phyloP scores from a whole-genome alignment of 1,140 invertebrate genomes.

The Hormaphis cornu region DNA sequence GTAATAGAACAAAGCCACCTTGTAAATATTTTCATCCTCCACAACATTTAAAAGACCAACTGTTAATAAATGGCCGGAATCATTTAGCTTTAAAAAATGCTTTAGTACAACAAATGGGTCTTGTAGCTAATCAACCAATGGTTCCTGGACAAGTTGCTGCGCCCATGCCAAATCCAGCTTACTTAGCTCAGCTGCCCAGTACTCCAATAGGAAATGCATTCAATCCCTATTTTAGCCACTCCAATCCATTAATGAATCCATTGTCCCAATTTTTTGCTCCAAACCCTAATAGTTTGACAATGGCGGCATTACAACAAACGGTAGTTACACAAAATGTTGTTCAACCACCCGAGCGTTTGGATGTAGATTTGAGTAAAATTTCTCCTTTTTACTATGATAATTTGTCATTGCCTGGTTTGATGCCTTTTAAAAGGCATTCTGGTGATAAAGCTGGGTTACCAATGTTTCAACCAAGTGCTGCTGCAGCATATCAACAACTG shows the following conservation, averaged over 20 bases:
- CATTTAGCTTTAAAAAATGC: conserved; percentile 96
- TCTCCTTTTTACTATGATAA: conserved; percentile 19
- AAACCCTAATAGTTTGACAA: conserved; percentile 63
- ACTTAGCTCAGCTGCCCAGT: conserved; percentile 34
- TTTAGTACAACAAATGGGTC: conserved; percentile 89
- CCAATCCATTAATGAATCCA: conserved; percentile 63
- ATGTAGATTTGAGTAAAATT: conserved; percentile 8
- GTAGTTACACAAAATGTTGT: conserved; percentile 74
- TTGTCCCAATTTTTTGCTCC: conserved; percentile 64
- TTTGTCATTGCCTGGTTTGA: conserved; percentile 10
- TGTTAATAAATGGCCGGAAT: conserved; percentile 98
- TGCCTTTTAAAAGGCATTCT: conserved; percentile 12
- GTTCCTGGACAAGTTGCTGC: conserved; percentile 79
- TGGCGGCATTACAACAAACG: conserved; percentile 68
- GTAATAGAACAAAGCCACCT: conserved; percentile 98
- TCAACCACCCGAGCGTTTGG: conserved; percentile 8
- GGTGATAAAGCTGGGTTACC: conserved; percentile 24
- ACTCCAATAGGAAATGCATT: conserved; percentile 72
- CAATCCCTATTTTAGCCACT: conserved; percentile 77
- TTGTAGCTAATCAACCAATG: conserved; percentile 73
- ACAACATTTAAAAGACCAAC: conserved; percentile 98
- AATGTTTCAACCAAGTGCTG: conserved; percentile 28
- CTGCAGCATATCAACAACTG: conserved; percentile 19
- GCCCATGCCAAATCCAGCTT: conserved; percentile 52
- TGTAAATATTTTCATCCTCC: conserved; percentile 99